These are phyloP conservation scores for Mercenaria mercenaria DNA, from an alignment of 1,140 invertebrate genomes.

Conservation along the genomic window DNA sequence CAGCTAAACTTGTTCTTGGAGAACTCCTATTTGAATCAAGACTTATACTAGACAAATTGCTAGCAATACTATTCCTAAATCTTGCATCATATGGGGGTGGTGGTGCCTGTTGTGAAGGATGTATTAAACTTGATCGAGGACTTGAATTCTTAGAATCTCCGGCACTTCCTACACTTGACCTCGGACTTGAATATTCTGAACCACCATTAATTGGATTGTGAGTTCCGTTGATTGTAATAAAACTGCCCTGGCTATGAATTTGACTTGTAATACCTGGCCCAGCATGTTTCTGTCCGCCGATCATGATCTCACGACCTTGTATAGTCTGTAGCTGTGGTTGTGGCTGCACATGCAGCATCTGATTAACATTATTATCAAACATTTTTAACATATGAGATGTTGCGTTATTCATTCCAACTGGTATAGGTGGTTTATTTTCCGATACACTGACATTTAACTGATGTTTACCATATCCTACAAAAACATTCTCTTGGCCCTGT, in stretches of 20 bases:
- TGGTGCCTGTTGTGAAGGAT: slow-evolving; percentile 83
- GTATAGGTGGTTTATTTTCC: slow-evolving; percentile 68
- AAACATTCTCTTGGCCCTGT: slow-evolving; percentile 64
- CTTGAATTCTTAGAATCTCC: slow-evolving; percentile 88
- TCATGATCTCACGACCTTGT: slow-evolving; percentile 55
- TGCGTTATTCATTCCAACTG: slow-evolving; percentile 51
- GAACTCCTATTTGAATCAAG: slow-evolving; percentile 80
- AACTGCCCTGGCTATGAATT: slow-evolving; percentile 50
- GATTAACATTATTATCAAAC: slow-evolving; percentile 56
- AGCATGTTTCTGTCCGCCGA: slow-evolving; percentile 59
- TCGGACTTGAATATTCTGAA: slow-evolving; percentile 87
- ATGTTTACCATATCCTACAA: slow-evolving; percentile 72
- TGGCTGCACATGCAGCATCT: slow-evolving; percentile 31
- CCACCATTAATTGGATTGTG: slow-evolving; percentile 65
- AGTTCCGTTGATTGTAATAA: slow-evolving; percentile 64
- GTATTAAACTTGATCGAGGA: slow-evolving; percentile 87
- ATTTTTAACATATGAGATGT: slow-evolving; percentile 47
- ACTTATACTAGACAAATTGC: slow-evolving; percentile 87
- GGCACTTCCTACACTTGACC: slow-evolving; percentile 88
- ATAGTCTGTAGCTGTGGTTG: slow-evolving; percentile 17
- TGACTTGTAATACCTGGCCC: slow-evolving; percentile 66
- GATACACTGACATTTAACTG: slow-evolving; percentile 86
- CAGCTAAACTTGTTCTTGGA: slow-evolving; percentile 86
- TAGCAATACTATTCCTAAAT: slow-evolving; percentile 85
- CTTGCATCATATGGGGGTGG: slow-evolving; percentile 86